Base-by-base conservation (phyloP, 2,113 vertebrate genomes). In the Dinomys branickii region DNA sequence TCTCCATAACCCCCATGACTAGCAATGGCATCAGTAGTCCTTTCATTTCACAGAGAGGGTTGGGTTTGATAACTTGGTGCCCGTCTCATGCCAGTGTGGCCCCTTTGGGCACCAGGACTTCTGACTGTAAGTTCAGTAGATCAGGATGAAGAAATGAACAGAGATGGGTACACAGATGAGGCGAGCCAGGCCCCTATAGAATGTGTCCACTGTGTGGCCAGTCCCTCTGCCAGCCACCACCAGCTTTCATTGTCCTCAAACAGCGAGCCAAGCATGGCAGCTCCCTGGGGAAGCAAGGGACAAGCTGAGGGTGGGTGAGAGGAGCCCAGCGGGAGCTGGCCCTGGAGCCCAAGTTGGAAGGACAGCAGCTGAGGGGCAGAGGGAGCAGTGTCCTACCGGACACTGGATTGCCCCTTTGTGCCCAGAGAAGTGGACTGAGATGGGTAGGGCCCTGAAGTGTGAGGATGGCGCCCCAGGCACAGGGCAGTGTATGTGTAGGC, bases 361-460 rank as follows among this genome's bases (percentile, higher is more conserved):
- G 52, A 54, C 7, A 3, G 50, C 33, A 52, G 28, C 38, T 20
- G n/a, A 22, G 19, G 44, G 7, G 20, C 38, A 8, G 56, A n/a
- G 52, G 20, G 12, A 54, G 10, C 12, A 0, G 38, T 54, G 50
- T 85, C 71, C 61, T 26, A 24, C 41, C 35, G 6, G 82, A 63
- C 85, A 11, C 67, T 50, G 5, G n/a, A 54, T 59, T 47, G 54
- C 71, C 82, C 54, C 26, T 77, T 17, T 13, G 0, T 19, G 33
- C 20, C 41, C 28, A 2, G 85, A 54, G 10, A 56, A 91, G 83
- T 38, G 12, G 84, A 35, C 85, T 73, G 14, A 94, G 71, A 85
- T 56, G 81, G 75, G 61, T 84, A 90, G 67, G 83, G 90, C 67
- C 90, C 81, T 58, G 54, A 67, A 44, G n/a, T 90, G 20, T 86